Evolutionary conservation across 2,888 invertebrate species (phyloP), one percentile per base, ranked within the genome.

Genomic region (Campoplex nolae): DNA sequence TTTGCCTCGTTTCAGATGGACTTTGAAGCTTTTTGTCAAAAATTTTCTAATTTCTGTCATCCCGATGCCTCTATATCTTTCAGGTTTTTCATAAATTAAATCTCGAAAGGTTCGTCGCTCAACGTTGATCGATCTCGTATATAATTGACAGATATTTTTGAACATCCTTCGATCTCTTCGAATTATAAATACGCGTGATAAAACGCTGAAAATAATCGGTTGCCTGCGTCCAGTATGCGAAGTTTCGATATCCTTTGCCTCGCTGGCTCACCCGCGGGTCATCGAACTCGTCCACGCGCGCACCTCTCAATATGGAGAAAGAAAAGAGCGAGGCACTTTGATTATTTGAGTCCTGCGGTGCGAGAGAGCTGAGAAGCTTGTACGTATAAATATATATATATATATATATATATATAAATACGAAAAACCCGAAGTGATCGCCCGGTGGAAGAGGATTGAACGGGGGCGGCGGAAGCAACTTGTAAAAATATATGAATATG

Each of bases 401-500:
- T 38, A n/a, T n/a, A n/a, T n/a, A n/a, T 28, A n/a, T 11, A 35
- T 11, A 35, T 38, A 38, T 67, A 38, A 18, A 38, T 9, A 67
- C 8, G 6, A 6, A 38, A 38, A 38, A n/a, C 35, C 38, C n/a
- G 18, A 9, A 23, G 28, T 68, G 38, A 68, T 62, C 48, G 35
- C 2, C 54, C 42, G 58, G 58, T 28, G 13, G 62, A 32, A 32
- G 62, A 62, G 74, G 74, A 74, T 67, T 32, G 82, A 68, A 85
- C 85, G 82, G 85, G 77, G 85, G 77, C 85, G 85, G 82, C 77
- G 82, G 77, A 77, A 82, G 77, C 82, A 51, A 77, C 77, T 76
- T 85, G 68, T 77, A 77, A 77, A 85, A 81, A 82, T 62, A 77
- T 73, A 81, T 77, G 81, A 85, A 81, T 76, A 84, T 79, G 79